Percentiles rank a stretch among this genome's conserved stretches.
phyloP scores from a whole-genome alignment of 2,888 invertebrate genomes.

The Phyllotreta striolata region DNA sequence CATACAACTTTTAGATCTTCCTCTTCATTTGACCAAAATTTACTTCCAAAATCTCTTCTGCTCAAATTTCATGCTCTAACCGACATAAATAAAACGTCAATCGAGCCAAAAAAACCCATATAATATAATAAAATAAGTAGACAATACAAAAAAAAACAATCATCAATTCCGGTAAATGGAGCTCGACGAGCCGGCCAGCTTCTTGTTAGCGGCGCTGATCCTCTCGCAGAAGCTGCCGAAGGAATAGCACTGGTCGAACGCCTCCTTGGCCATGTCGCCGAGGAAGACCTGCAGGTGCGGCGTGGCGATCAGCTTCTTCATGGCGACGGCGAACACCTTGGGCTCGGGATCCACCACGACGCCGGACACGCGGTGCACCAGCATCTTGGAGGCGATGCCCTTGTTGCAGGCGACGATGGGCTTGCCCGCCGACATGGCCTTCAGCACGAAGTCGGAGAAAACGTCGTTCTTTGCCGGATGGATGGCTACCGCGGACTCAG shows the following conservation, averaged over 20 bases:
- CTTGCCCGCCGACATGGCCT: constrained; percentile 54
- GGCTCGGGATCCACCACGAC: constrained; percentile 55
- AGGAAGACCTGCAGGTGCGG: constrained; percentile 54
- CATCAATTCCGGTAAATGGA: not conserved
- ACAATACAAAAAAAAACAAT: constrained; percentile 3
- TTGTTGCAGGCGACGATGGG: constrained; percentile 55
- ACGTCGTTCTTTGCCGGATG: constrained; percentile 54
- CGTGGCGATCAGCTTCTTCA: constrained; percentile 54
- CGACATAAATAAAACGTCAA: too few species aligned
- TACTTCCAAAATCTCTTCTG: constrained; percentile 5
- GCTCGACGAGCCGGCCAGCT: constrained; percentile 12
- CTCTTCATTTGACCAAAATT: not conserved
- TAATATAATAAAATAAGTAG: too few species aligned
- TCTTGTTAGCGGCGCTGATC: constrained; percentile 31
- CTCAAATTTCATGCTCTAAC: too few species aligned
- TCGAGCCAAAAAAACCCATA: too few species aligned
- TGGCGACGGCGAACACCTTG: constrained; percentile 52
- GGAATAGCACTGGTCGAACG: constrained; percentile 51
- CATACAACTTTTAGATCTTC: not conserved
- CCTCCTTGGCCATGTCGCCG: constrained; percentile 55
- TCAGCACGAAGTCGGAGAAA: constrained; percentile 53
- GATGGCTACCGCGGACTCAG: constrained; percentile 53
- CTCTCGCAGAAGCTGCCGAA: constrained; percentile 50
- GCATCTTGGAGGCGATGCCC: constrained; percentile 53
- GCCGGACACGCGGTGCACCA: constrained; percentile 53